Conservation (phyloP, 2,888 invertebrate genomes). For the Catocala sponsa region DNA sequence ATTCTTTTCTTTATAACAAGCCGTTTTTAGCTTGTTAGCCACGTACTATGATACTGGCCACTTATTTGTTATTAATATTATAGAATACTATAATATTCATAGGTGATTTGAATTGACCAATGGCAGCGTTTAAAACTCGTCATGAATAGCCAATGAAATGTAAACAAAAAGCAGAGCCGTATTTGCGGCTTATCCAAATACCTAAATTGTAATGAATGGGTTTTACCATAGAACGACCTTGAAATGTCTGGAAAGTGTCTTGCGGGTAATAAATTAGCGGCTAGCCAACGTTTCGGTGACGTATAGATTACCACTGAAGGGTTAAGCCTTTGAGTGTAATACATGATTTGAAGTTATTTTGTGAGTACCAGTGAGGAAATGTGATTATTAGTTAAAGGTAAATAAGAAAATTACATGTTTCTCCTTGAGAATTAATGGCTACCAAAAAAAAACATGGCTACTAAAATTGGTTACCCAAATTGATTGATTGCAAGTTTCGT, state of each 20-base stretch:
- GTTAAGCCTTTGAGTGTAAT: slow-evolving; percentile 33
- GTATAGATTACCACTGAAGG: slow-evolving; percentile 49
- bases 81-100: neutral
- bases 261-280: slow-evolving; percentile 48
- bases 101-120: slow-evolving; percentile 19
- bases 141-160: slow-evolving; percentile 25
- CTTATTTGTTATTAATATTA: neutral
- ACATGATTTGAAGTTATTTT: slow-evolving; percentile 25
- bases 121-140: slow-evolving; percentile 21
- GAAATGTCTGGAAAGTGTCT: slow-evolving; percentile 32
- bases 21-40: no score
- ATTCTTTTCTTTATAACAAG: neutral
- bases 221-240: slow-evolving; percentile 40
- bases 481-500: neutral
- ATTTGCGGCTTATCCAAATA: slow-evolving; percentile 31
- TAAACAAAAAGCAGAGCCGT: slow-evolving; percentile 22
- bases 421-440: no score
- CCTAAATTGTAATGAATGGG: slow-evolving; percentile 28
- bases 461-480: neutral
- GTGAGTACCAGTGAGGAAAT: slow-evolving; percentile 5
- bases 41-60: no score
- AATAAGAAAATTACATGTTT: slow-evolving; percentile 5
- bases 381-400: slow-evolving; percentile 3
- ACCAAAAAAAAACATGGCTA: no score
- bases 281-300: slow-evolving; percentile 34